These are phyloP conservation scores for Sakesphorus luctuosus DNA, from an alignment of 2,113 vertebrate species.

Conservation along the genomic window DNA sequence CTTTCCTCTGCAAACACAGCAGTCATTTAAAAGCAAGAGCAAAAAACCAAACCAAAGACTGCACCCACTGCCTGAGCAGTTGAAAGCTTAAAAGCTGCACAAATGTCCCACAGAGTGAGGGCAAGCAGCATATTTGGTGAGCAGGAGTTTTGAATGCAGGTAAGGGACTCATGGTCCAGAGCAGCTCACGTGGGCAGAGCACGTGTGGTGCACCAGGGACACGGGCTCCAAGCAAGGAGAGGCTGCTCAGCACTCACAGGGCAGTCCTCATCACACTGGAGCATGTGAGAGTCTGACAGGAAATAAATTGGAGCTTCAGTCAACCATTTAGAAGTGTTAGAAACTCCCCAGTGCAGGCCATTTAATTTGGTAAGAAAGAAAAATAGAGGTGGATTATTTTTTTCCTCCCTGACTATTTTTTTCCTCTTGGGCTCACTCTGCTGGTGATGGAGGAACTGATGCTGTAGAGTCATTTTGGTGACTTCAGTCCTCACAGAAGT, in stretches of 20 bases:
- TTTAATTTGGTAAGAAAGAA: not conserved
- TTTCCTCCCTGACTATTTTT: not conserved
- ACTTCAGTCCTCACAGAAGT: not conserved
- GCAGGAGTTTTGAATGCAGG: not conserved
- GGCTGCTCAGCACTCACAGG: not conserved
- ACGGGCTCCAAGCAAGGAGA: not conserved
- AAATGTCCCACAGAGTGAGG: not conserved
- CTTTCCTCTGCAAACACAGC: not conserved
- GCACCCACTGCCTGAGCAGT: not conserved
- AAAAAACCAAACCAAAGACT: not conserved
- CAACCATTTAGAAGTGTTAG: conserved; percentile 45
- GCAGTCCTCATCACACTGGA: conserved; percentile 8
- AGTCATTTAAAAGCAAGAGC: not conserved
- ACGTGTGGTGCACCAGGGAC: not conserved
- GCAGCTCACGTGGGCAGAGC: not conserved
- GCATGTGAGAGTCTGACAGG: conserved; percentile 19
- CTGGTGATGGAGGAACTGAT: not conserved
- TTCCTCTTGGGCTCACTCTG: not conserved
- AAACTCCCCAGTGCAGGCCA: not conserved
- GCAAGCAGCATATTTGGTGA: not conserved
- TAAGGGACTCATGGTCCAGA: not conserved
- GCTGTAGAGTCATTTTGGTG: not conserved
- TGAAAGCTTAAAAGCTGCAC: not conserved
- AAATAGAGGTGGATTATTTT: not conserved
- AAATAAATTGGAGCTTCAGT: conserved; percentile 56